These are phyloP conservation scores for Temnothorax unifasciatus DNA, from an alignment of 2,888 invertebrate genomes.

Conservation along the genomic window DNA sequence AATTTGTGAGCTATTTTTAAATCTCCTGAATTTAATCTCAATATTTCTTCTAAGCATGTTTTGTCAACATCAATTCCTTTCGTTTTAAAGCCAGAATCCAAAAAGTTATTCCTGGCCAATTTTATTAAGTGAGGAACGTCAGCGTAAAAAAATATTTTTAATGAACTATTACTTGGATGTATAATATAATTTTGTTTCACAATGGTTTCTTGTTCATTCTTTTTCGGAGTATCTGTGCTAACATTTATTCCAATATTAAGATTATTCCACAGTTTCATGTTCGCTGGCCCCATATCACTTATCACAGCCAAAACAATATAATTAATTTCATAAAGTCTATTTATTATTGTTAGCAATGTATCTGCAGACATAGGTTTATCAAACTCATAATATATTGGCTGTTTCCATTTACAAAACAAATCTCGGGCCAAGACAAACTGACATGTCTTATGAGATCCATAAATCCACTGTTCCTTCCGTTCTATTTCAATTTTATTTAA, in stretches of 20 bases:
- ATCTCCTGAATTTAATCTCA: background rate
- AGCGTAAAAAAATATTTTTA: background rate
- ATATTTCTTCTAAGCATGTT: background rate
- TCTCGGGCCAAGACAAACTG: too few species aligned
- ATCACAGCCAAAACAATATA: background rate
- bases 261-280: background rate
- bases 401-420: too few species aligned
- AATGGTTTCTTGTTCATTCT: too few species aligned
- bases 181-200: background rate
- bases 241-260: background rate
- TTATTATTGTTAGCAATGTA: background rate
- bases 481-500: too few species aligned
- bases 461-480: too few species aligned
- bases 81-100: background rate
- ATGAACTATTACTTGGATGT: background rate
- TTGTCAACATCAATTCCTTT: background rate
- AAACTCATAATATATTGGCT: too few species aligned
- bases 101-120: background rate
- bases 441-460: too few species aligned
- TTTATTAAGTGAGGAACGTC: conserved; percentile 6
- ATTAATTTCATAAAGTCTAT: background rate
- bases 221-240: too few species aligned
- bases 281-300: background rate
- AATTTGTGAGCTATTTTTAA: background rate
- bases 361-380: too few species aligned